Conservation (phyloP, 2,888 invertebrate genomes). For the Heliconius ismenius region DNA sequence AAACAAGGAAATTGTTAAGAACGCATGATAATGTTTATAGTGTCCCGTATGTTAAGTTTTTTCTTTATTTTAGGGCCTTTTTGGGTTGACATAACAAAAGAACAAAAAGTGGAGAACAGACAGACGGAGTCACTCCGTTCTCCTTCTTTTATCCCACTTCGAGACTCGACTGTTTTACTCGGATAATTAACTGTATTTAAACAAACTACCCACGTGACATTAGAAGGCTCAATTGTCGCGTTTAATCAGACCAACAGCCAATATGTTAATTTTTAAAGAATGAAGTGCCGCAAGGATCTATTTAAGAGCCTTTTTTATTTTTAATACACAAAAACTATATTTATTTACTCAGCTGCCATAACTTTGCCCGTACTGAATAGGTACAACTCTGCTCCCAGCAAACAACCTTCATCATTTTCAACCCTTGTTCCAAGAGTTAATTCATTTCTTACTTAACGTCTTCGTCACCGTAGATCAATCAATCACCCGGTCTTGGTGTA, state of each 20-base stretch:
- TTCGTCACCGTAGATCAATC: conserved; percentile 11
- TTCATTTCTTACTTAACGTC: not conserved
- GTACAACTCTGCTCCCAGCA: not conserved
- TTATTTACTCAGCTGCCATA: not conserved
- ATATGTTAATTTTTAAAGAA: too few species aligned
- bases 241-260: too few species aligned
- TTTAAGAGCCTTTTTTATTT: too few species aligned
- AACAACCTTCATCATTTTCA: not conserved
- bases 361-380: not conserved
- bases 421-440: conserved; percentile 7
- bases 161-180: too few species aligned
- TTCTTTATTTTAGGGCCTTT: not conserved
- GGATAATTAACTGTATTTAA: too few species aligned
- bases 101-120: too few species aligned
- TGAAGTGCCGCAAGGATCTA: too few species aligned
- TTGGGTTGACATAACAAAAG: not conserved
- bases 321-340: too few species aligned
- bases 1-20: conserved; percentile 9
- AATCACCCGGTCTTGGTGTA: not conserved
- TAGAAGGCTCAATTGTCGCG: too few species aligned
- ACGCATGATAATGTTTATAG: not conserved
- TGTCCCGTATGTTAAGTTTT: not conserved
- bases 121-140: too few species aligned
- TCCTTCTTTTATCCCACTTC: too few species aligned
- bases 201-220: too few species aligned